Evolutionary conservation across 2,113 vertebrate species (phyloP), one percentile per base, ranked within the genome.

Genomic region (Todiramphus saurophagus): DNA sequence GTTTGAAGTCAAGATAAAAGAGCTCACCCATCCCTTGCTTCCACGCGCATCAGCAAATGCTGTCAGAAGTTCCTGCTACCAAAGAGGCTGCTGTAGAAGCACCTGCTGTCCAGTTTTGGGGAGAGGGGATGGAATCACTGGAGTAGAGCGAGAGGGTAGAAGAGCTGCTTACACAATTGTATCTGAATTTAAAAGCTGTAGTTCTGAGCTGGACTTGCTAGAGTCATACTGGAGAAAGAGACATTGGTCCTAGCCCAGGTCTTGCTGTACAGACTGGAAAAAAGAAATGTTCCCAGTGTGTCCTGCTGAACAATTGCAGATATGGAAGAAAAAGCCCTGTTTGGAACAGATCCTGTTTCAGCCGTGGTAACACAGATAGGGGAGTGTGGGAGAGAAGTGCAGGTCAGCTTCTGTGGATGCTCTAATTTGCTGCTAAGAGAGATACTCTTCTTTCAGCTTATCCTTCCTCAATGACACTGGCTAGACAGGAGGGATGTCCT

Each of bases 1-100:
- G 31, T 88, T 94, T 83, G 93, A 94, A 97, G 68, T 80, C 76
- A 95, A 89, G 44, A 89, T 83, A 93, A 95, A 97, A 95, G 46
- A 96, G 85, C 94, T 97, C 96, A 97, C 94, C 93, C 95, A 97
- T 96, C 72, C 80, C 93, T 94, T 83, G 90, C 75, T 94, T 92
- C 96, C 92, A 91, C 87, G 77, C 68, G 89, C 70, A 25, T 94
- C 85, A 96, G 94, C 74, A 92, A 94, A 66, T 55, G 83, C 77
- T 93, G 89, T 63, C 88, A 89, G 66, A 70, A 41, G 81, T 72
- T 94, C 41, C 77, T 90, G 75, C 53, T 93, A 86, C n/a, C 70
- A 85, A 60, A 63, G 75, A 89, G 37, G 59, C 89, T 80, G 91
- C 25, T 90, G 69, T 75, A 75, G 89, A 77, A 89, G 74, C 37